Percentiles rank a stretch among this genome's conserved stretches.
Conservation (phyloP, 2,888 invertebrate genomes). For the Lithophane leautieri region DNA sequence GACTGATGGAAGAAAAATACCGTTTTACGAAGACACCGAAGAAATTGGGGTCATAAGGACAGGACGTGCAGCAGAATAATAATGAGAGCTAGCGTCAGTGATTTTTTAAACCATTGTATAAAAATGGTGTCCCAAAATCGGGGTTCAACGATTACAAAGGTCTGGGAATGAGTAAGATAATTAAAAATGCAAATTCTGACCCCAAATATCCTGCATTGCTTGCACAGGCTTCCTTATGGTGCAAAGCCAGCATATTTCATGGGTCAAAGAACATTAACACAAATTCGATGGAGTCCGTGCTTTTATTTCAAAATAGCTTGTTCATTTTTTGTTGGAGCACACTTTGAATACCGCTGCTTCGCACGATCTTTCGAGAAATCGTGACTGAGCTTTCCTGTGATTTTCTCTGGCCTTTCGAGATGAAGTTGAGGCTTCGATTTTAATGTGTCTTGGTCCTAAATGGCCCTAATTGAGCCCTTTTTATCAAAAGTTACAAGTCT, state of each 20-base stretch:
- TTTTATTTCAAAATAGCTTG: background rate
- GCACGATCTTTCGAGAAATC: constrained; percentile 27
- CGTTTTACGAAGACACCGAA: background rate
- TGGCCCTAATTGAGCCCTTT: too few relatives aligned
- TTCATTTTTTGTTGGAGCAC: background rate
- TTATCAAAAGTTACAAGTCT: too few relatives aligned
- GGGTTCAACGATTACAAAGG: background rate
- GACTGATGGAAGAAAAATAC: background rate
- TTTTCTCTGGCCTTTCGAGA: constrained; percentile 23
- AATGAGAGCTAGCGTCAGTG: background rate
- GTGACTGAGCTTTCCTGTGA: constrained; percentile 21
- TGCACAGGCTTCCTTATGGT: constrained; percentile 1
- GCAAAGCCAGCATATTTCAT: constrained; percentile 6
- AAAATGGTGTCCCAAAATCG: background rate
- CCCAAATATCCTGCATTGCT: constrained; percentile 17
- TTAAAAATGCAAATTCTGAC: constrained; percentile 39
- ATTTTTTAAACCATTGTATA: background rate
- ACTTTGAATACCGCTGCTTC: background rate
- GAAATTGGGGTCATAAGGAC: background rate
- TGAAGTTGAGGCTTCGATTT: background rate
- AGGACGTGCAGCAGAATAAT: too few relatives aligned
- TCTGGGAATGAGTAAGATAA: background rate
- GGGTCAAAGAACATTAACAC: background rate
- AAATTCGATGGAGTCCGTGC: background rate
- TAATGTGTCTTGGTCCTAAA: constrained; percentile 15